These are phyloP conservation scores for Camponotus fellah DNA, from an alignment of 2,888 invertebrate genomes.

Conservation along the genomic window DNA sequence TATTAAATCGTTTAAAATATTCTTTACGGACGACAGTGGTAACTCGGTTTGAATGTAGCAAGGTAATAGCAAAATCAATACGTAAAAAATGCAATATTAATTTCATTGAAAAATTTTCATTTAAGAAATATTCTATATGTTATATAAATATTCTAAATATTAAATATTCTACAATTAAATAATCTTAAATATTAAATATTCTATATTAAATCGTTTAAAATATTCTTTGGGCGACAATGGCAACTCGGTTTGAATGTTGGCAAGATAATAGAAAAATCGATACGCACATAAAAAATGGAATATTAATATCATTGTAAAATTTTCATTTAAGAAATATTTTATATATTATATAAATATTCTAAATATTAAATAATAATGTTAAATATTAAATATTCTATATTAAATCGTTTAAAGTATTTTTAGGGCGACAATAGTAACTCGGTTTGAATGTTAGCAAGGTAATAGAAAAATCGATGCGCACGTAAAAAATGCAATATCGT, in stretches of 20 bases:
- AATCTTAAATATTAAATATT: too few relatives aligned
- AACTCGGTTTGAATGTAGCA: conserved; percentile 6
- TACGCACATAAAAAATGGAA: neutral
- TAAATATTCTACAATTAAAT: too few relatives aligned
- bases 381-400: too few relatives aligned
- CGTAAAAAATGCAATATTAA: conserved; percentile 22
- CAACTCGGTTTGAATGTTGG: neutral
- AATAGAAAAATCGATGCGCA: neutral
- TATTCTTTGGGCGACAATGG: neutral
- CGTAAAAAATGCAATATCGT: conserved; percentile 28
- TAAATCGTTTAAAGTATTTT: neutral
- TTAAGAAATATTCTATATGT: neutral
- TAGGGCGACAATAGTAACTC: neutral
- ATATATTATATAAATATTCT: too few relatives aligned
- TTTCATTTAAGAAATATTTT: neutral
- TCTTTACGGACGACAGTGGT: neutral
- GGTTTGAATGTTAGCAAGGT: neutral
- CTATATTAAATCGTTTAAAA: too few relatives aligned
- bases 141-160: too few relatives aligned
- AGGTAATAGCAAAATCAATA: neutral
- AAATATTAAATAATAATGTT: too few relatives aligned
- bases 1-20: too few relatives aligned
- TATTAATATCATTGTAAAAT: conserved; percentile 14
- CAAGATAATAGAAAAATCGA: conserved; percentile 1
- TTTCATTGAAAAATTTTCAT: neutral